Conservation (phyloP, 1,140 invertebrate genomes). For the Oppia nitens region DNA sequence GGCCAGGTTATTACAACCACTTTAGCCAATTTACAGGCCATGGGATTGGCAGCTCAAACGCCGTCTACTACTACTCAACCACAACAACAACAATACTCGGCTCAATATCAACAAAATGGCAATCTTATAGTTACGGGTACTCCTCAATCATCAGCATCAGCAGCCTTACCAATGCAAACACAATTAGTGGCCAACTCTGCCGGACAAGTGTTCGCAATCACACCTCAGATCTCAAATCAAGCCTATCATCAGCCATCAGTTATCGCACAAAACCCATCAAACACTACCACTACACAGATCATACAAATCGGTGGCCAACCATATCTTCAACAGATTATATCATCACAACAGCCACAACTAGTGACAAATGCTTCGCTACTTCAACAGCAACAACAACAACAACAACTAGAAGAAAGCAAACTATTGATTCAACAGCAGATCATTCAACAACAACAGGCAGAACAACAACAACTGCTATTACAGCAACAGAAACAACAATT, state of each 20-base stretch:
- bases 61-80: no score
- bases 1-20: constrained; percentile 71
- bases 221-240: constrained; percentile 15
- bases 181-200: constrained; percentile 25
- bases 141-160: no score
- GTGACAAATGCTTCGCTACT: neutral
- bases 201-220: constrained; percentile 17
- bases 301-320: constrained; percentile 26
- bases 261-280: constrained; percentile 24
- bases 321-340: neutral
- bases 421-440: constrained; percentile 29
- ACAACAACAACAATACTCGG: constrained; percentile 40
- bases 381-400: constrained; percentile 25
- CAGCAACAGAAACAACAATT: constrained; percentile 23
- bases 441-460: constrained; percentile 18
- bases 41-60: constrained; percentile 30
- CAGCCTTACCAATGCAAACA: constrained; percentile 17
- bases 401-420: constrained; percentile 15
- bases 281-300: constrained; percentile 36
- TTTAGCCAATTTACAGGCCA: constrained; percentile 55
- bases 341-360: neutral
- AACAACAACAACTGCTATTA: constrained; percentile 19
- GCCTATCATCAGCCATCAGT: constrained; percentile 15
- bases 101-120: constrained; percentile 43
- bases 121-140: neutral